phyloP scores from a whole-genome alignment of 1,140 invertebrate genomes.

The Phthorimaea operculella region DNA sequence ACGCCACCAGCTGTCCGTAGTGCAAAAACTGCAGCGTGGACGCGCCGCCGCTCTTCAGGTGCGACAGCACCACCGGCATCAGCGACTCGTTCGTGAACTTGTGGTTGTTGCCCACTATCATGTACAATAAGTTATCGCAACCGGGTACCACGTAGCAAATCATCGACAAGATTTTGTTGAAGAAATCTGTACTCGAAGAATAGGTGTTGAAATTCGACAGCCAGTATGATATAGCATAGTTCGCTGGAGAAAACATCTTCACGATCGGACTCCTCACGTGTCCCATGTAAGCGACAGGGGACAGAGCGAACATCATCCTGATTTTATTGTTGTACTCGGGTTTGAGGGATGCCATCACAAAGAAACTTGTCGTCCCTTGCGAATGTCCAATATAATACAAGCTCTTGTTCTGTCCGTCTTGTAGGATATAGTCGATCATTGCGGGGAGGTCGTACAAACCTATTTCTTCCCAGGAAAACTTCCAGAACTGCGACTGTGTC shows the following conservation, averaged over 20 bases:
- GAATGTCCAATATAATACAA: constrained; percentile 77
- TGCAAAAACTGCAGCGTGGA: constrained; percentile 83
- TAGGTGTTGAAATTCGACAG: constrained; percentile 65
- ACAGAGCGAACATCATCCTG: constrained; percentile 71
- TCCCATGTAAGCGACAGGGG: constrained; percentile 72
- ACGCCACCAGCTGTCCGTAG: constrained; percentile 73
- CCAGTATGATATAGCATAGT: constrained; percentile 68
- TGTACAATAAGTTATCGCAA: constrained; percentile 70
- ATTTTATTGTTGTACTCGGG: constrained; percentile 75
- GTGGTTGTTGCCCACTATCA: constrained; percentile 65
- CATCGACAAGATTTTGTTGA: constrained; percentile 53
- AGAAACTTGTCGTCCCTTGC: constrained; percentile 60
- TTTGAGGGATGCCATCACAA: constrained; percentile 67
- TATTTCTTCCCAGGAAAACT: constrained; percentile 78
- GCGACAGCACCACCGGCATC: constrained; percentile 77
- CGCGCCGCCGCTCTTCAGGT: constrained; percentile 83
- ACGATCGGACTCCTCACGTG: constrained; percentile 70
- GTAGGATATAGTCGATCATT: constrained; percentile 75
- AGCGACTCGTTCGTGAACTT: constrained; percentile 66
- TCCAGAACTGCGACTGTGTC: constrained; percentile 55
- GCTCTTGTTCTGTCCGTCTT: constrained; percentile 57
- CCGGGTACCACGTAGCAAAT: constrained; percentile 62
- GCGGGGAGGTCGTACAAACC: constrained; percentile 79
- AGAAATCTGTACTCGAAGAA: constrained; percentile 60
- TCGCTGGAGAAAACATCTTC: constrained; percentile 45